Percentiles rank a stretch among this genome's conserved stretches.
Conservation (phyloP, 2,797 vertebrate species). For the Macrochelys suwanniensis region DNA sequence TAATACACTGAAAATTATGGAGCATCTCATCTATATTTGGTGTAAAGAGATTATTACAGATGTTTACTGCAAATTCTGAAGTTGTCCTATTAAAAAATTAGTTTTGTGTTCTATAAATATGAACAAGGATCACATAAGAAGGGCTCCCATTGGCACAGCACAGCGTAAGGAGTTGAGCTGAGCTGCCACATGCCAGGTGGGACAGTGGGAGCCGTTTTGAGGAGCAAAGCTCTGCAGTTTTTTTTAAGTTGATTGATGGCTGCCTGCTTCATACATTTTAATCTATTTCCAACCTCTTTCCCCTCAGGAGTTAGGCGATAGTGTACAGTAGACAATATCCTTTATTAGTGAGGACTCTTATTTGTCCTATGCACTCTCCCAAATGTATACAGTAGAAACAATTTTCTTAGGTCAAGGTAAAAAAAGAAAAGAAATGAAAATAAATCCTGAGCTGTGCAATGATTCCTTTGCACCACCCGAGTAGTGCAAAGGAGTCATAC, state of each 20-base stretch:
- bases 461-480: background rate
- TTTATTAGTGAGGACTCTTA: background rate
- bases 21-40: slow-evolving; percentile 46
- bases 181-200: background rate
- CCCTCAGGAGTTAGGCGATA: background rate
- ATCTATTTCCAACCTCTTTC: background rate
- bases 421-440: background rate
- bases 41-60: slow-evolving; percentile 43
- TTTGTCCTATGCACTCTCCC: background rate
- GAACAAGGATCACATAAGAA: background rate
- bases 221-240: background rate
- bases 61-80: slow-evolving; percentile 43
- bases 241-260: background rate
- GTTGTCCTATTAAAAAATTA: background rate
- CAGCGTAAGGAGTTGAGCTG: too few species aligned
- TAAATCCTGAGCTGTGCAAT: background rate
- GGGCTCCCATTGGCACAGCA: background rate
- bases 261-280: rapidly evolving
- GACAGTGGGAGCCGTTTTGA: background rate
- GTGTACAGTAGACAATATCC: background rate
- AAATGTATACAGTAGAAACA: background rate
- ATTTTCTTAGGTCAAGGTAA: background rate
- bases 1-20: slow-evolving; percentile 60
- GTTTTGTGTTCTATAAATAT: background rate
- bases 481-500: background rate